Conservation (phyloP, 2,888 invertebrate genomes). For the Eupithecia pulchellata region DNA sequence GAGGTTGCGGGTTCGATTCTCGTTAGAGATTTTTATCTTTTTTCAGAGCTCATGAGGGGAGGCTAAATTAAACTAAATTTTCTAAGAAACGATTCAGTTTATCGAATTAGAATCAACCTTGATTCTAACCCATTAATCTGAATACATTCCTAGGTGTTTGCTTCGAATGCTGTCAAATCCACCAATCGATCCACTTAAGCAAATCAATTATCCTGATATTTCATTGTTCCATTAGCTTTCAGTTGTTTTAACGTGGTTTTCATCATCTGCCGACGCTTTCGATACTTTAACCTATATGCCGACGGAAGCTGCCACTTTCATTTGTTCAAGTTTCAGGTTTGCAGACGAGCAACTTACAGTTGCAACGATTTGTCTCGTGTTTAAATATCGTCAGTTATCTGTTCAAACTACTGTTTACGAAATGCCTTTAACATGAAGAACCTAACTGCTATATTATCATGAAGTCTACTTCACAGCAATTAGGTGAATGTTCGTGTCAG, state of each 20-base stretch:
- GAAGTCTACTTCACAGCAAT: no score
- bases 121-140: no score
- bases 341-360: not conserved
- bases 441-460: no score
- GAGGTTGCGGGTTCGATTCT: no score
- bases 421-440: no score
- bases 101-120: not conserved
- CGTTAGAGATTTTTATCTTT: no score
- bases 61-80: not conserved
- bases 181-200: conserved; percentile 43
- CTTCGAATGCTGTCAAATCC: not conserved
- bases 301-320: conserved; percentile 35
- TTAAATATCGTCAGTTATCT: not conserved
- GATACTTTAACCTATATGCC: conserved; percentile 29
- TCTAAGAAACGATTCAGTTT: not conserved
- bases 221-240: conserved; percentile 60
- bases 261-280: conserved; percentile 54
- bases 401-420: no score
- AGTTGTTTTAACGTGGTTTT: conserved; percentile 50
- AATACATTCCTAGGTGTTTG: no score
- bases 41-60: no score
- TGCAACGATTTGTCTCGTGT: not conserved
- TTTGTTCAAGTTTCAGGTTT: conserved; percentile 21
- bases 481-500: no score
- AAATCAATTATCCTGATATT: conserved; percentile 55